phyloP scores from a whole-genome alignment of 2,888 invertebrate species.

The Rutpela maculata region DNA sequence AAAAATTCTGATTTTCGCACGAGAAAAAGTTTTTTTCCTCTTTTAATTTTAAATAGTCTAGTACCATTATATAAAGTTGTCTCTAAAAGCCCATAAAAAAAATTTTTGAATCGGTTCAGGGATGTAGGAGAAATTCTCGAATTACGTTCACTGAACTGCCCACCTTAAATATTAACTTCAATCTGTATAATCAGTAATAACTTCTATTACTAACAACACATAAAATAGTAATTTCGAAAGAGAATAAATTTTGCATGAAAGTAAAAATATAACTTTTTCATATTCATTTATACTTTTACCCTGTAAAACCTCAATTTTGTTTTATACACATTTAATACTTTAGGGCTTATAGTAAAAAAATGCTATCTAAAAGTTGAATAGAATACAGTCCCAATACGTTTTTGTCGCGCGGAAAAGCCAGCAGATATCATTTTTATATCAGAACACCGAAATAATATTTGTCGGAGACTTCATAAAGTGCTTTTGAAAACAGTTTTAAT shows the following conservation, averaged over 20 bases:
- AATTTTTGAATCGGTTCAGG: too few species aligned
- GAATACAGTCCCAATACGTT: slow-evolving; percentile 24
- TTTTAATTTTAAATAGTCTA: too few species aligned
- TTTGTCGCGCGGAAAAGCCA: slow-evolving; percentile 17
- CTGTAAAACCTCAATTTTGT: not conserved
- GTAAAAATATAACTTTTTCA: not conserved
- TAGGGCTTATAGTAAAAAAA: not conserved
- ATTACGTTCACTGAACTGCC: too few species aligned
- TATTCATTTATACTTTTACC: not conserved
- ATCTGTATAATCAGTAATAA: too few species aligned
- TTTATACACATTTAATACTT: slow-evolving; percentile 6
- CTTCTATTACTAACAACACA: too few species aligned
- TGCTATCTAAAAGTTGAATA: slow-evolving; percentile 12
- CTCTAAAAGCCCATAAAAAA: too few species aligned
- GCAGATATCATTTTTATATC: slow-evolving; percentile 55
- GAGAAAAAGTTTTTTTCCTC: too few species aligned
- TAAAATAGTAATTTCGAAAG: too few species aligned
- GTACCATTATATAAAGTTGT: too few species aligned
- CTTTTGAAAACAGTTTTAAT: slow-evolving; percentile 52
- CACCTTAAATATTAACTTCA: too few species aligned
- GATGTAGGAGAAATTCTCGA: too few species aligned
- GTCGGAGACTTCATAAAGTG: slow-evolving; percentile 51
- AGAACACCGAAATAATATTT: slow-evolving; percentile 56
- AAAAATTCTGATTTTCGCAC: too few species aligned
- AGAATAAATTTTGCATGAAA: not conserved